These are phyloP conservation scores for Tychaedon coryphoeus DNA, from an alignment of 2,113 vertebrate species.

Conservation along the genomic window DNA sequence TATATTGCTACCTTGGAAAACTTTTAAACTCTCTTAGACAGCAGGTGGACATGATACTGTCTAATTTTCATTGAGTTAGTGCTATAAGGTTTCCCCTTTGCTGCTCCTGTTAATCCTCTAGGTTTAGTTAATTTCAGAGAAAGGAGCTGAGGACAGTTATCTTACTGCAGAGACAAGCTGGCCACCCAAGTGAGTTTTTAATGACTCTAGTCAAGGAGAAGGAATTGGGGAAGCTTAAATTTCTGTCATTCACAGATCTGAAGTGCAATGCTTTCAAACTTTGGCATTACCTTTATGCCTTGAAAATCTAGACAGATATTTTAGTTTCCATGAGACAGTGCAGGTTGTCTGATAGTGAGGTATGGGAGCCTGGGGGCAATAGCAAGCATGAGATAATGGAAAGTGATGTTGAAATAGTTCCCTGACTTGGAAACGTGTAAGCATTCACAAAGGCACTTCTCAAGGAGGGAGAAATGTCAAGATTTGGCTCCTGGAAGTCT, in stretches of 20 bases:
- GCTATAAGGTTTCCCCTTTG: neutral
- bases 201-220: neutral
- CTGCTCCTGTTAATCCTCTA: neutral
- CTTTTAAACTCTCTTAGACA: neutral
- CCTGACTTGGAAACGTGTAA: fast-evolving
- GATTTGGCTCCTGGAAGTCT: neutral
- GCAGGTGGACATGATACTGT: neutral
- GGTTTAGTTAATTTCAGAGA: neutral
- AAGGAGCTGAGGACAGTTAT: neutral
- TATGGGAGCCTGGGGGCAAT: neutral
- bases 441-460: neutral
- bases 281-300: neutral
- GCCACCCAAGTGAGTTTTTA: neutral
- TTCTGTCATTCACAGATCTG: neutral
- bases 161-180: neutral
- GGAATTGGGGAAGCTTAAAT: neutral
- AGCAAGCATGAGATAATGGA: neutral
- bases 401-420: neutral
- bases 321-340: fast-evolving
- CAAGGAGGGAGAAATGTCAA: neutral
- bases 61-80: neutral
- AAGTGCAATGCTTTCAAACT: neutral
- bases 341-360: neutral
- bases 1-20: neutral
- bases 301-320: neutral